These are phyloP conservation scores for Oscheius sp. DNA, from an alignment of 2,888 invertebrate species.

Conservation along the genomic window DNA sequence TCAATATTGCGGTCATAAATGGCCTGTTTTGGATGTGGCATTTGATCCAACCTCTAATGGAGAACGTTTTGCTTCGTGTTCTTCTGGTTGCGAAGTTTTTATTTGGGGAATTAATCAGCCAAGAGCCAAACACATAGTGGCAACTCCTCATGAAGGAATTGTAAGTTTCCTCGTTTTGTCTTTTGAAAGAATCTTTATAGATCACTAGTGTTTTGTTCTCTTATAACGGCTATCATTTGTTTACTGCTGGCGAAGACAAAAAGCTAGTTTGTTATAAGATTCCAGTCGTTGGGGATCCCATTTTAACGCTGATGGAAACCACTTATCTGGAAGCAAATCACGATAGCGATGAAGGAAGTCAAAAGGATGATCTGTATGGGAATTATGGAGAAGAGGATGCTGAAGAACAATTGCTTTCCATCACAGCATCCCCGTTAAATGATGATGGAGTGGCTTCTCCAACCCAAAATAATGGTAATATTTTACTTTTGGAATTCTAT, in stretches of 20 bases:
- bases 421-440: too few relatives aligned
- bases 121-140: not conserved
- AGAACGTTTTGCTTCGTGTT: conserved; percentile 40
- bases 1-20: conserved; percentile 37
- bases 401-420: too few relatives aligned
- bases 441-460: too few relatives aligned
- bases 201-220: conserved; percentile 36
- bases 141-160: conserved; percentile 29
- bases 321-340: too few relatives aligned
- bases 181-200: too few relatives aligned
- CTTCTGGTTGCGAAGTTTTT: conserved; percentile 29
- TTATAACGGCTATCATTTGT: conserved; percentile 43
- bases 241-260: conserved; percentile 48
- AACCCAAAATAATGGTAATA: too few relatives aligned
- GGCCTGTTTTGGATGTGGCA: conserved; percentile 24
- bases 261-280: conserved; percentile 28
- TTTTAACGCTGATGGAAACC: not conserved
- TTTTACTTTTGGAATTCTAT: too few relatives aligned
- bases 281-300: conserved; percentile 1
- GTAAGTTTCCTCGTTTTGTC: conserved; percentile 11
- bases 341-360: too few relatives aligned
- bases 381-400: too few relatives aligned
- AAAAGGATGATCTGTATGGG: too few relatives aligned
- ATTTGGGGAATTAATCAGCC: conserved; percentile 42
- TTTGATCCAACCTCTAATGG: conserved; percentile 37